Base-by-base conservation (phyloP, 64 coral and sea anemone genomes). In the Actinia tenebrosa region DNA sequence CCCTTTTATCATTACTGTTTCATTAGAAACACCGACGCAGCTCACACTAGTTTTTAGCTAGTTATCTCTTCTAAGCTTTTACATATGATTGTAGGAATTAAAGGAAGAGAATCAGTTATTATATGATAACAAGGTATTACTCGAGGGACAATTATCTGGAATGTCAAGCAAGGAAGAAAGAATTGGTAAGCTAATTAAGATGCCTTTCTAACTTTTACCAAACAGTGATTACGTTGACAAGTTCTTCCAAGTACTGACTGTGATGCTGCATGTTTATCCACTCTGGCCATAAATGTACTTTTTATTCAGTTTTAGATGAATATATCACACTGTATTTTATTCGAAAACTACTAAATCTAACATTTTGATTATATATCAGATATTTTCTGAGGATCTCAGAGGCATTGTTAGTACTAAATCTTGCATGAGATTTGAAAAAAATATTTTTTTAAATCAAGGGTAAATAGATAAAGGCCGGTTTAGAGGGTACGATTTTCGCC, bases 91-190 rank as follows among this genome's bases (percentile, higher is more conserved):
- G 17, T 75, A 98, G 95, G 96, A 98, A 86, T 61, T 98, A 30
- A 94, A 98, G 86, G 96, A 98, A 69, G 89, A 98, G 69, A 98
- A 98, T 46, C 92, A 94, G 19, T 45, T 98, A 23, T 71, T 98
- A 16, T 98, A 94, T 71, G 90, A 98, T 18, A 94, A 93, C 23
- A 94, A 89, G 84, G 30, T 87, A 60, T 89, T 98, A 44, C 71
- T 98, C 25, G 92, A 94, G 79, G 90, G 94, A 46, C 95, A 98
- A 53, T 50, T 98, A 1, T 45, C 84, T 18, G 88, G 89, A 44
- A 71, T 98, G 56, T 89, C 84, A 62, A 59, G 64, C 4, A 98
- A 94, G 79, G 90, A 94, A 56, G 95, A 94, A 56, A 91, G 83
- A 87, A 59, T 98, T 64, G 95, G 95, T 98, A 79, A 58, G 95